Base-by-base conservation (phyloP, 2,797 vertebrate genomes). In the Amblyopsis hoosieri region DNA sequence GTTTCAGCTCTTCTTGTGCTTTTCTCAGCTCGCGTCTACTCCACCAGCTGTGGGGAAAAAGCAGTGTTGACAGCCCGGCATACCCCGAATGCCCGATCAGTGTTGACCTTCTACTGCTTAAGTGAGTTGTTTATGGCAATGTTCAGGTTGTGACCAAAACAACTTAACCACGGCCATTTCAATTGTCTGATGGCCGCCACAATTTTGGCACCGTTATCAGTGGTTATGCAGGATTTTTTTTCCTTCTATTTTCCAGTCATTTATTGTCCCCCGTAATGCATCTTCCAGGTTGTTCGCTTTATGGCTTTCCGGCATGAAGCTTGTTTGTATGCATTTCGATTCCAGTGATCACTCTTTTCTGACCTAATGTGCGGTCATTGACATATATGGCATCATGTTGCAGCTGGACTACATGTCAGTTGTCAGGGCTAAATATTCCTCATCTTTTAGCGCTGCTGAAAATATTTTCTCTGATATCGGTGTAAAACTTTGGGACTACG, bases 351-450 rank as follows among this genome's bases (percentile, higher is more conserved):
- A 68, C 15, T 62, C 66, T 47, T 47, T 50, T 14, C 12, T 50
- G 4, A 59, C 51, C 33, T 69, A 61, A 49, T 62, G 45, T 45
- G 15, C 59, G 7, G 66, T 62, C 53, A 68, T 59, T 4, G 45
- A 68, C 66, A 68, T 64, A 54, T 69, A 57, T 3, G 48, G 60
- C 59, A 69, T 57, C 58, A 68, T 69, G n/a, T 58, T 69, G 15
- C 67, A 69, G 67, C 68, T 65, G 52, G 62, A 65, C 51, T 56
- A 69, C 55, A 70, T 70, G 55, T 64, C 61, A 6, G 57, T 65
- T 51, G 57, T 60, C 31, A 60, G 14, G 62, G 68, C 51, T 57
- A 65, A 55, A 71, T 71, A 52, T 56, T 65, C 45, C 6, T 64
- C 57, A 23, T 71, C 42, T 55, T 17, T 45, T 52, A 65, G 62